These are phyloP conservation scores for Drymodes brunneopygia DNA, from an alignment of 2,113 vertebrate species.

Conservation along the genomic window DNA sequence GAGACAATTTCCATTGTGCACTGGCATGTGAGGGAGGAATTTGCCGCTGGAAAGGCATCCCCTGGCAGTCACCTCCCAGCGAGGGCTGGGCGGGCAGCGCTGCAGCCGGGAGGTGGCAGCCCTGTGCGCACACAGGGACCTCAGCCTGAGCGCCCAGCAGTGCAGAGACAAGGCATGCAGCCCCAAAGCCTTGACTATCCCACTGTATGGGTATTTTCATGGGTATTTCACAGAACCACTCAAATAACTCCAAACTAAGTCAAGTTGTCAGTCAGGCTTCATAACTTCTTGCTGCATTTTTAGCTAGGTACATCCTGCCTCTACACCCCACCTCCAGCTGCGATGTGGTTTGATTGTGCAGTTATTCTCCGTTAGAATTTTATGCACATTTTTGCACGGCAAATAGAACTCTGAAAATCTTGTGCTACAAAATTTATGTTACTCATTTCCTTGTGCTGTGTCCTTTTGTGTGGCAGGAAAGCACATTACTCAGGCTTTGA, in stretches of 20 bases:
- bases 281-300: background rate
- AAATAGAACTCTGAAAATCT: background rate
- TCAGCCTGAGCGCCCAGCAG: rapidly evolving
- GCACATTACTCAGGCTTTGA: background rate
- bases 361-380: background rate
- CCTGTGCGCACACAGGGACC: rapidly evolving
- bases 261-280: background rate
- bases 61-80: background rate
- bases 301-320: background rate
- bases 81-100: background rate
- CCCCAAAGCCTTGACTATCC: background rate
- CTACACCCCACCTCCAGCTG: background rate
- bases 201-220: background rate
- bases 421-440: background rate
- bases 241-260: background rate
- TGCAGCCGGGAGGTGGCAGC: background rate
- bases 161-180: rapidly evolving
- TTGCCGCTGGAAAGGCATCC: rapidly evolving
- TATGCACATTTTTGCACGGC: background rate
- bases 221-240: background rate
- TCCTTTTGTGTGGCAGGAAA: background rate
- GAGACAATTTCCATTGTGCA: background rate
- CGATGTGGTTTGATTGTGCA: background rate
- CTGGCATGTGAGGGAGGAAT: background rate
- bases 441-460: background rate